These are phyloP conservation scores for Sesamia nonagrioides DNA, from an alignment of 1,140 invertebrate species.

Conservation along the genomic window DNA sequence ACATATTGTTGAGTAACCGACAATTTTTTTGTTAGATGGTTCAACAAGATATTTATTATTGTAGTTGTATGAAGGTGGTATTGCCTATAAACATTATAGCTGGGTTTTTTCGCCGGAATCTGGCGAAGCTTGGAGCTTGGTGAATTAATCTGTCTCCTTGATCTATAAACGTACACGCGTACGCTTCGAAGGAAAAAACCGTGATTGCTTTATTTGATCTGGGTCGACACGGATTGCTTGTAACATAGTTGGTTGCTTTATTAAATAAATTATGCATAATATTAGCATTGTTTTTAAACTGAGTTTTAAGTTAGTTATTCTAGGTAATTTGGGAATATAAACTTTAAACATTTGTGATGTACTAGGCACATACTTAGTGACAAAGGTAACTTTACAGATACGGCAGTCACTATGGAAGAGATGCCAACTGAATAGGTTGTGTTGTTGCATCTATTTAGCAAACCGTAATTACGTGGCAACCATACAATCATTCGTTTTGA, in stretches of 20 bases:
- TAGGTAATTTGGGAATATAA: too few relatives aligned
- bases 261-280: conserved; percentile 39
- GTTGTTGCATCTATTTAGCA: too few relatives aligned
- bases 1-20: conserved; percentile 58
- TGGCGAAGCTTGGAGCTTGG: conserved; percentile 31
- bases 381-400: too few relatives aligned
- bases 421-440: too few relatives aligned
- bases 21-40: conserved; percentile 68
- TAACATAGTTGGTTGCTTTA: conserved; percentile 14
- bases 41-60: conserved; percentile 62
- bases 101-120: conserved; percentile 34
- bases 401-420: too few relatives aligned
- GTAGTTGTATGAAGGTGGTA: conserved; percentile 55
- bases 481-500: too few relatives aligned
- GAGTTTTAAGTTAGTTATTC: background rate
- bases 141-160: conserved; percentile 53
- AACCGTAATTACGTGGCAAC: too few relatives aligned
- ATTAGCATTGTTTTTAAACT: background rate
- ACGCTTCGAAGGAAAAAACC: conserved; percentile 29
- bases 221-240: conserved; percentile 36
- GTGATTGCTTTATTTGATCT: conserved; percentile 41
- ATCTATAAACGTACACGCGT: conserved; percentile 50
- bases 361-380: too few relatives aligned
- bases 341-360: too few relatives aligned
- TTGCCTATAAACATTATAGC: conserved; percentile 58